Base-by-base conservation (phyloP, 2,888 invertebrate genomes). In the Aporophyla lueneburgensis region DNA sequence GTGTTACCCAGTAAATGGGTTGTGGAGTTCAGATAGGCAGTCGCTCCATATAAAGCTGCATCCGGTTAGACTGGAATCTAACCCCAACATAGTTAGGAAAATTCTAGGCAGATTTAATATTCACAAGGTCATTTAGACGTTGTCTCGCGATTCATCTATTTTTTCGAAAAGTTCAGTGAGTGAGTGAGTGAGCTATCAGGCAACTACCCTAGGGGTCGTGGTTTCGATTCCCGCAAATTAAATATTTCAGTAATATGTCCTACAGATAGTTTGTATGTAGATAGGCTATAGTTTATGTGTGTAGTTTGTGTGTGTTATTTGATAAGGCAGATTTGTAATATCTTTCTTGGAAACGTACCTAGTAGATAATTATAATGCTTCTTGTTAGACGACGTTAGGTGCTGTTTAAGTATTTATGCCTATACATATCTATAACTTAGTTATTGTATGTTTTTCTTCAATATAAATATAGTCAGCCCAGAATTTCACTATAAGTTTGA, bases 311-410 rank as follows among this genome's bases (percentile, higher is more conserved):
- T 24, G 5, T n/a, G 46, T 53, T 40, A 54, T 54, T 74, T 53
- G 27, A 70, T 62, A 62, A 71, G 10, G 7, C 12, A 43, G 1
- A 27, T 21, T 5, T 5, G 46, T 14, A 49, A 40, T 16, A 43
- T n/a, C 24, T 76, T 62, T 62, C 53, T 53, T 24, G 40, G 40
- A 49, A 77, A 61, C 2, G 21, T 46, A n/a, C n/a, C n/a, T n/a
- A 40, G 19, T 19, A n/a, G 2, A 7, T 61, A 21, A 54, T 59
- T 49, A 16, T 16, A 61, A 24, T 54, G 76, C 5, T 67, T 53
- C 43, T 33, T 67, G n/a, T 24, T 53, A 68, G 9, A 68, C 21
- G 24, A 24, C 33, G 16, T 46, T 10, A 24, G n/a, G 21, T 53
- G 54, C 24, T 68, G 12, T 24, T 7, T 16, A 16, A 12, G 33